These are phyloP conservation scores for Garrulus glandarius DNA, from an alignment of 2,797 vertebrate species.

Conservation along the genomic window DNA sequence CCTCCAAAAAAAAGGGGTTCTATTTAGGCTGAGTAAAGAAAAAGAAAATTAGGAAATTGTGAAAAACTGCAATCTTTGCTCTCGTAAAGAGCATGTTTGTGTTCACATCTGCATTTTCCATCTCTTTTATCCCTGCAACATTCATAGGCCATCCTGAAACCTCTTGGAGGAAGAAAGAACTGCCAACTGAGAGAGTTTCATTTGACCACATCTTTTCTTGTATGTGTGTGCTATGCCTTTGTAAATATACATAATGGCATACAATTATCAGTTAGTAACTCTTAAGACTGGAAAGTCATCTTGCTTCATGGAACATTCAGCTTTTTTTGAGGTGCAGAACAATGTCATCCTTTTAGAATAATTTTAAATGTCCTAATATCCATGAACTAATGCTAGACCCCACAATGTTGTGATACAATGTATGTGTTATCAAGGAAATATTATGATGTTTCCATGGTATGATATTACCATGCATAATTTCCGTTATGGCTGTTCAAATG, in stretches of 20 bases:
- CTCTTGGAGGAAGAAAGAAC: neutral
- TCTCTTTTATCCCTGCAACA: neutral
- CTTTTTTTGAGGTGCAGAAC: neutral
- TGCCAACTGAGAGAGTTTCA: neutral
- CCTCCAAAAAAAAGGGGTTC: fast-evolving
- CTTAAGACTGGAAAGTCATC: neutral
- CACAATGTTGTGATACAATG: neutral
- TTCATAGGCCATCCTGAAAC: fast-evolving
- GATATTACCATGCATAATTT: neutral
- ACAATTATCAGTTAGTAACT: neutral
- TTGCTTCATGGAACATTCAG: neutral
- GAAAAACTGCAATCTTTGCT: neutral
- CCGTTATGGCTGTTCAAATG: neutral
- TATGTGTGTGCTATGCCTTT: neutral
- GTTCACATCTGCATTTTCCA: neutral
- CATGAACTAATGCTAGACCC: neutral
- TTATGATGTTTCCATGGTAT: neutral
- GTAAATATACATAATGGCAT: neutral
- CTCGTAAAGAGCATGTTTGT: fast-evolving
- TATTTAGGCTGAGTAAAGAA: neutral
- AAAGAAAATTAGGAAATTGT: neutral
- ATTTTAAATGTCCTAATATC: neutral
- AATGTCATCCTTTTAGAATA: neutral
- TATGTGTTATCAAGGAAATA: neutral
- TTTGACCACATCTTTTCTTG: neutral